Conservation (phyloP, 2,888 invertebrate species). For the Tachina lurida region DNA sequence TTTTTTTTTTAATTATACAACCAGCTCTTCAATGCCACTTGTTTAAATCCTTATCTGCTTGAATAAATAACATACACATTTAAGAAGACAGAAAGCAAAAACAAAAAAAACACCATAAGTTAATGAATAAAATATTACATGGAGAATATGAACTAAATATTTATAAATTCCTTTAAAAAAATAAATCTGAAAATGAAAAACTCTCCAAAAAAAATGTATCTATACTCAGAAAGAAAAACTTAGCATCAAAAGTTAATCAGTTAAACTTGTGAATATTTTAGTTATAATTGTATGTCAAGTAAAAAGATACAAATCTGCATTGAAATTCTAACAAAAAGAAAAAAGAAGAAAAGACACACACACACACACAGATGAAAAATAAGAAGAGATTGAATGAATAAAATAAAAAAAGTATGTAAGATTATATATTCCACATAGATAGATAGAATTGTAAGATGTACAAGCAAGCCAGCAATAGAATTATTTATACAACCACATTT, state of each 20-base stretch:
- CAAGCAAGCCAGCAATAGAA: not conserved
- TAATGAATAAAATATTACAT: constrained; percentile 36
- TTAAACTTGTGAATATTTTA: not conserved
- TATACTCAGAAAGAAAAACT: constrained; percentile 10
- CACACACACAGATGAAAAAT: not conserved
- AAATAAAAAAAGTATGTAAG: not conserved
- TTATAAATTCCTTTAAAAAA: constrained; percentile 18
- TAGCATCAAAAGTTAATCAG: not conserved
- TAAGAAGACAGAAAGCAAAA: not conserved
- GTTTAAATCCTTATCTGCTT: constrained; percentile 42
- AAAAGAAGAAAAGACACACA: not conserved
- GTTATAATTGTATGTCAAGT: not conserved
- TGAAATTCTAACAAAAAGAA: not conserved
- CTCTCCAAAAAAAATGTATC: not conserved
- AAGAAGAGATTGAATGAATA: not conserved
- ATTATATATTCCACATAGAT: not conserved
- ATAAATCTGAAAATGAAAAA: not conserved
- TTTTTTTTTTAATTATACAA: not conserved
- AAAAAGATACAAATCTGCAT: constrained; percentile 12
- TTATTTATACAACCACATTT: no score
- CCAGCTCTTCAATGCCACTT: constrained; percentile 25
- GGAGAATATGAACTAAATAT: constrained; percentile 42
- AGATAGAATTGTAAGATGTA: not conserved
- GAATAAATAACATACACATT: constrained; percentile 26
- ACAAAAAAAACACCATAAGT: not conserved